Evolutionary conservation across 2,888 invertebrate genomes (phyloP).

Genomic region (Monopis laevigella): DNA sequence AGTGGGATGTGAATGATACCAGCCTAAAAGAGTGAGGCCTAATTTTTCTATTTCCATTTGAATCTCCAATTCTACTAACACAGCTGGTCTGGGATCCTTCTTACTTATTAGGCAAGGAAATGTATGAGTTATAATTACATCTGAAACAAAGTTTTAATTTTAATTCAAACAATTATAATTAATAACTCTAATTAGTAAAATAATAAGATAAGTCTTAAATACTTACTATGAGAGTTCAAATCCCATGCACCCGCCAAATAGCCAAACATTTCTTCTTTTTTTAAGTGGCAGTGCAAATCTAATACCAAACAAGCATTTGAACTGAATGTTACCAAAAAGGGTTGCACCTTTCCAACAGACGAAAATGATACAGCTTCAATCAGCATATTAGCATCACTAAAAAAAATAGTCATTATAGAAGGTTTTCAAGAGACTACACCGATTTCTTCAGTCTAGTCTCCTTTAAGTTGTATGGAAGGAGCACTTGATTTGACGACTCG

Average conservation of each 20-base stretch:
- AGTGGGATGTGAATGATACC: constrained; percentile 96
- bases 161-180: not conserved
- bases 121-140: constrained; percentile 85
- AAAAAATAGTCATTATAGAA: too few relatives aligned
- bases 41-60: constrained; percentile 84
- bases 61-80: constrained; percentile 82
- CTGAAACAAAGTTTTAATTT: constrained; percentile 56
- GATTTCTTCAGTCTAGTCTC: not conserved
- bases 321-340: constrained; percentile 87
- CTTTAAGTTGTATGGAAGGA: too few relatives aligned
- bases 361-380: constrained; percentile 91
- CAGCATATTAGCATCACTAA: constrained; percentile 88
- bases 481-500: too few relatives aligned
- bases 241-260: constrained; percentile 97
- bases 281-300: constrained; percentile 94
- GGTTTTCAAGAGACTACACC: too few relatives aligned
- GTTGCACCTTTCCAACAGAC: constrained; percentile 89
- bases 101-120: constrained; percentile 89
- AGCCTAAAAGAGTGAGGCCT: constrained; percentile 86
- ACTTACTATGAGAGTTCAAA: constrained; percentile 90
- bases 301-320: constrained; percentile 88
- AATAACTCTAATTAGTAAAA: not conserved
- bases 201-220: constrained; percentile 1
- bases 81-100: constrained; percentile 79
- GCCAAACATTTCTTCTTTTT: constrained; percentile 95